Evolutionary conservation across 92 coral and sea anemone genomes (phyloP).

Genomic region (Porites lobata): DNA sequence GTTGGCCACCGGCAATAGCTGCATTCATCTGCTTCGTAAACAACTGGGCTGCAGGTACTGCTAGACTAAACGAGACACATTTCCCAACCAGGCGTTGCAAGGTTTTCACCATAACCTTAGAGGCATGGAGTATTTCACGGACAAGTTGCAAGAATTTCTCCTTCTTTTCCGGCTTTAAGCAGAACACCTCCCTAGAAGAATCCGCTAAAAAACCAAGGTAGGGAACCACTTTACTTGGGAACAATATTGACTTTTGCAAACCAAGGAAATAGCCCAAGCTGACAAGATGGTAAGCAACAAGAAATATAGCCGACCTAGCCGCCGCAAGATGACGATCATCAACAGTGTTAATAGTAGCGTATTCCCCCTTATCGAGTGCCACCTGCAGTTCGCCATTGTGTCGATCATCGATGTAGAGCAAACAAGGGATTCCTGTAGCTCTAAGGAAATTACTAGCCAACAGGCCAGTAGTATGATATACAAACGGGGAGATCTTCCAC

Average conservation of each 20-base stretch:
- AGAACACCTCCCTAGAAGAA: slow-evolving; percentile 46
- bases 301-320: too few species aligned
- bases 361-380: too few species aligned
- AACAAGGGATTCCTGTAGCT: too few species aligned
- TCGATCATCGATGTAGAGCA: too few species aligned
- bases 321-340: too few species aligned
- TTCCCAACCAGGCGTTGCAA: slow-evolving; percentile 53
- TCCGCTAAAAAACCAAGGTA: slow-evolving; percentile 24
- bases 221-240: slow-evolving; percentile 13
- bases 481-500: too few species aligned
- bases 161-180: slow-evolving; percentile 45
- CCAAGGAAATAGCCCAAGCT: slow-evolving; percentile 53
- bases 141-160: slow-evolving; percentile 33
- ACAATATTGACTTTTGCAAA: slow-evolving; percentile 43
- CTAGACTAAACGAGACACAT: slow-evolving; percentile 44
- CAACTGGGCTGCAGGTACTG: slow-evolving; percentile 37
- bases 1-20: slow-evolving; percentile 29
- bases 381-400: too few species aligned
- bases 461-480: too few species aligned
- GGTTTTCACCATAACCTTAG: slow-evolving; percentile 32
- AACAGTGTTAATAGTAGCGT: too few species aligned
- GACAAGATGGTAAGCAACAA: slow-evolving; percentile 26
- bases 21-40: slow-evolving; percentile 53
- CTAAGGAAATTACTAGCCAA: too few species aligned
- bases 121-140: background rate